Base-by-base conservation (phyloP, 2,797 vertebrate genomes). In the Sebastes jordani region DNA sequence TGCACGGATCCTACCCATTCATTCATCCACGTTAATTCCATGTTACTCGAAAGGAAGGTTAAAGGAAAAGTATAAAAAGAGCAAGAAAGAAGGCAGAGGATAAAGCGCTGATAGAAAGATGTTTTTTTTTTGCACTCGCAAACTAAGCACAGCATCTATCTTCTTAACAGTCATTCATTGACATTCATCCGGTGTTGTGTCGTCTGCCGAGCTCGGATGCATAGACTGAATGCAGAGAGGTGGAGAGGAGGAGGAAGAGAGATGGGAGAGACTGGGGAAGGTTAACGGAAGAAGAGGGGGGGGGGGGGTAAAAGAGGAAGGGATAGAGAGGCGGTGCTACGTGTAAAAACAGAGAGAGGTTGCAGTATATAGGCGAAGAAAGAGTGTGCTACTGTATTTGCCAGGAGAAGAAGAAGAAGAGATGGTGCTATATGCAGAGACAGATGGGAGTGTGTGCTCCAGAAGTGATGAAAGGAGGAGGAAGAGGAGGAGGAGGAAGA, bases 101-200 rank as follows among this genome's bases (percentile, higher is more conserved):
- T 62, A 80, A 78, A 78, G 82, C 68, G 6, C 14, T 74, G 73
- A 84, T 78, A 82, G 59, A 81, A 88, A 83, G 68, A 80, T 81
- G 86, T 65, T 22, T 65, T 34, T 82, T 82, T 73, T 80, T 82
- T 65, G 55, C 72, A 69, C 70, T 71, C 78, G 76, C 64, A 84
- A 78, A 88, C 78, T 60, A 82, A 89, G 74, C 87, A 86, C 88
- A 86, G 90, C 83, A 71, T 88, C 83, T 83, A 42, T 86, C 89
- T 91, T 73, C 73, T 34, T 90, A 93, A 94, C 89, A 92, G 93
- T 94, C 89, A 82, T 90, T 92, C 88, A 89, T 86, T 92, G 85
- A 94, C 91, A 91, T 95, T 95, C 92, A 93, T 89, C 81, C 85
- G 66, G 89, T 89, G 90, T 89, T 74, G 75, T 36, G 78, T 88